phyloP scores from a whole-genome alignment of 2,113 vertebrate species.

The Sorex araneus region DNA sequence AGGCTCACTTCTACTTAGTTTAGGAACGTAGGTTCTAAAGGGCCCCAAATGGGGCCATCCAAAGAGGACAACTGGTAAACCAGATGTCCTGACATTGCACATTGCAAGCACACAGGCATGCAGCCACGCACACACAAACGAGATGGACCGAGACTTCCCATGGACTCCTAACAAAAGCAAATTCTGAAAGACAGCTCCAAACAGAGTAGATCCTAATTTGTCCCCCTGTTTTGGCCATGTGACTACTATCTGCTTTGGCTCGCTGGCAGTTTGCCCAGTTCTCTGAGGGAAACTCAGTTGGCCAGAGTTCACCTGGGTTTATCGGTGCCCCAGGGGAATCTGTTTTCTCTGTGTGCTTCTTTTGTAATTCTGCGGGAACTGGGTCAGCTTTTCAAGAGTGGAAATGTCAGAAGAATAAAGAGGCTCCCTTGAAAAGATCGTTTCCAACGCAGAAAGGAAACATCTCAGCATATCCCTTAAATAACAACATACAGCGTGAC shows the following conservation, averaged over 20 bases:
- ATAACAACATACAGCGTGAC: constrained; percentile 81
- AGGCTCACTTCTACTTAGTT: neutral
- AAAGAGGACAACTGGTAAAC: constrained; percentile 34
- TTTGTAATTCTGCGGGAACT: constrained; percentile 89
- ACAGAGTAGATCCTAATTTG: constrained; percentile 57
- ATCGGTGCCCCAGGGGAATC: constrained; percentile 86
- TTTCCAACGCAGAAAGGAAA: constrained; percentile 86
- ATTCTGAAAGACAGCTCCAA: constrained; percentile 60
- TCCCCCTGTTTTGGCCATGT: constrained; percentile 56
- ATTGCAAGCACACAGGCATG: too few relatives aligned
- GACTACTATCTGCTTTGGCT: constrained; percentile 35
- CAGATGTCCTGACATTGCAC: constrained; percentile 32
- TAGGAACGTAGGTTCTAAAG: neutral
- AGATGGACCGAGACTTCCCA: neutral
- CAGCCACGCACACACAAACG: neutral
- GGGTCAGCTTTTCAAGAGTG: constrained; percentile 89
- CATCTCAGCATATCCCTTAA: constrained; percentile 86
- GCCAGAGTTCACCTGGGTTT: constrained; percentile 87
- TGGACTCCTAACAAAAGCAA: constrained; percentile 50
- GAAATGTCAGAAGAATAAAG: constrained; percentile 86
- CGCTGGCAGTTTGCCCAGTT: constrained; percentile 61
- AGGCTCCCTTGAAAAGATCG: constrained; percentile 85
- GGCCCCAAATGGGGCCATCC: too few relatives aligned
- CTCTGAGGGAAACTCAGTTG: constrained; percentile 80
- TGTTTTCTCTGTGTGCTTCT: constrained; percentile 83